These are phyloP conservation scores for Tetragnatha montana DNA, from an alignment of 2,888 invertebrate species.

Conservation along the genomic window DNA sequence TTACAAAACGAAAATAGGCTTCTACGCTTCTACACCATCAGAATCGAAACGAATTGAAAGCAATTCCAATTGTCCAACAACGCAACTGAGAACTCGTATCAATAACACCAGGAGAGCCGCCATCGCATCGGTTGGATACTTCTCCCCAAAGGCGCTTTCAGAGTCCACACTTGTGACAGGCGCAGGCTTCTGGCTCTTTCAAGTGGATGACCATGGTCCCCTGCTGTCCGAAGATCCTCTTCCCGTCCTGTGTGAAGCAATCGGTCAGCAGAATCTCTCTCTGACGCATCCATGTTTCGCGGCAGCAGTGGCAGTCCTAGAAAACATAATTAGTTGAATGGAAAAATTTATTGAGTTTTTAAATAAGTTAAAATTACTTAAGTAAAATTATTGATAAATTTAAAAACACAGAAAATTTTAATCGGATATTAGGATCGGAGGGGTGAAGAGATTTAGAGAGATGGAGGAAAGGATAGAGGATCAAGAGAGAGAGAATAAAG, in stretches of 20 bases:
- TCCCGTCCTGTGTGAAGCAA: constrained; percentile 92
- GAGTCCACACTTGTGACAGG: constrained; percentile 79
- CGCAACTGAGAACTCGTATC: neutral
- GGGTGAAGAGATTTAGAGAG: no score
- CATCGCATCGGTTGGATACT: neutral
- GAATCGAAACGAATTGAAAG: neutral
- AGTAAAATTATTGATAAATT: no score
- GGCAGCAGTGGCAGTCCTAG: constrained; percentile 93
- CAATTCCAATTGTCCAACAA: neutral
- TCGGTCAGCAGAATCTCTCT: constrained; percentile 86
- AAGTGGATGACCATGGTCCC: constrained; percentile 84
- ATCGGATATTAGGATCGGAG: no score
- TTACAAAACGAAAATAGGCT: neutral
- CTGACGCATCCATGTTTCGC: constrained; percentile 89
- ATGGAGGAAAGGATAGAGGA: no score
- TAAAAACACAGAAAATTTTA: no score
- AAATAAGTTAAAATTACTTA: constrained; percentile 2
- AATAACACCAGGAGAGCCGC: neutral
- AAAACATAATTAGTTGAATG: neutral
- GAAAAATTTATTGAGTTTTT: no score
- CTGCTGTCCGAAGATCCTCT: constrained; percentile 83
- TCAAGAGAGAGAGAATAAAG: no score
- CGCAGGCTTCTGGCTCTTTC: constrained; percentile 91
- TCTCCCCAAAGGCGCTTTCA: neutral
- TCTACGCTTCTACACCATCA: neutral